phyloP scores from a whole-genome alignment of 2,888 invertebrate species.

The Clanis bilineata region DNA sequence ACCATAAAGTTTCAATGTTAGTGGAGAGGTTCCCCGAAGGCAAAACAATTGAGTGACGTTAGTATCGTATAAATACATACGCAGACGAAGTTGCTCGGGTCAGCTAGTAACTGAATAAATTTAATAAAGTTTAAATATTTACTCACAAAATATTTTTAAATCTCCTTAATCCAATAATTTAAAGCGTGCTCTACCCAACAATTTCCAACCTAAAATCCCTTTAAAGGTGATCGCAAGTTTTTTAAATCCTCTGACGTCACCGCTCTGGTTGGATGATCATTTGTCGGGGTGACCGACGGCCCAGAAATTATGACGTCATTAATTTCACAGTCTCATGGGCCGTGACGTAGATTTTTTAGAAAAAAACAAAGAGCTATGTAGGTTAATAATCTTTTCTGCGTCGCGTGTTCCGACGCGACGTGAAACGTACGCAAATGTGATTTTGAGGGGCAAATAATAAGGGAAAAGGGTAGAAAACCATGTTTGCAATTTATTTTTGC shows the following conservation, averaged over 20 bases:
- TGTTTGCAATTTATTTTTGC: not conserved
- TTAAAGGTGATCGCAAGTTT: conserved; percentile 31
- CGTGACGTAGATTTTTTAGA: conserved; percentile 26
- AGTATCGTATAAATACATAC: too few species aligned
- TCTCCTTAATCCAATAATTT: not conserved
- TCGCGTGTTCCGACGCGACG: conserved; percentile 18
- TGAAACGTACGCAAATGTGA: conserved; percentile 8
- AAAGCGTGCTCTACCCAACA: not conserved
- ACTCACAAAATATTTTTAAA: too few species aligned
- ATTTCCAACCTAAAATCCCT: conserved; percentile 22
- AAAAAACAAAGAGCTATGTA: conserved; percentile 34
- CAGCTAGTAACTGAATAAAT: too few species aligned
- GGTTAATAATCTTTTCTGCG: conserved; percentile 26
- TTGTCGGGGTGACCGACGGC: conserved; percentile 57
- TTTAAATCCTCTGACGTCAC: conserved; percentile 33
- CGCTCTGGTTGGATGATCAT: conserved; percentile 43
- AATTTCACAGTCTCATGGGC: conserved; percentile 56
- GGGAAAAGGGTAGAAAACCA: not conserved
- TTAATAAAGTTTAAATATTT: too few species aligned
- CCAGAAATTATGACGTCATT: conserved; percentile 75
- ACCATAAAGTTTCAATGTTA: too few species aligned
- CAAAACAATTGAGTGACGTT: too few species aligned
- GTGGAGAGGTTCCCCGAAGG: too few species aligned
- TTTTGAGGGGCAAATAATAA: not conserved
- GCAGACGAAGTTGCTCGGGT: too few species aligned